These are phyloP conservation scores for Dissostichus mawsoni DNA, from an alignment of 2,113 vertebrate species.

Conservation along the genomic window DNA sequence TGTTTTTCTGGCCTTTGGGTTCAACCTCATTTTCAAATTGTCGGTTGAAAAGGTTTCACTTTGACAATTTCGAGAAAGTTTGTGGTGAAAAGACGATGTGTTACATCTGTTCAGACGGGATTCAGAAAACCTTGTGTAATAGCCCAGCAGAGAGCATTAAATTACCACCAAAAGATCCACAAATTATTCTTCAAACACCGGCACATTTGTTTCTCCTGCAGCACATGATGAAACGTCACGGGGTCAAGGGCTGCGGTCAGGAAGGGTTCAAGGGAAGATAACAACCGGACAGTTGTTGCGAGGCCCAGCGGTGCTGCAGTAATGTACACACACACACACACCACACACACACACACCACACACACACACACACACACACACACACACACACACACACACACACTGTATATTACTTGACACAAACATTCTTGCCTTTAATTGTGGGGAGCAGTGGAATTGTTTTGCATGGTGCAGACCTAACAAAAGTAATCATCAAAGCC, in stretches of 20 bases:
- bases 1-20: constrained; percentile 73
- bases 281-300: constrained; percentile 35
- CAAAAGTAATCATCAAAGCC: constrained; percentile 74
- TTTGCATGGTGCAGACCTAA: constrained; percentile 52
- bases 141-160: constrained; percentile 22
- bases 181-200: constrained; percentile 28
- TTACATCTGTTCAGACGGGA: constrained; percentile 24
- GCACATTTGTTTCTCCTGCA: constrained; percentile 20
- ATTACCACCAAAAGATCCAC: constrained; percentile 38
- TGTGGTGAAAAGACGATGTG: constrained; percentile 43
- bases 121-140: constrained; percentile 24
- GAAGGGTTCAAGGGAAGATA: constrained; percentile 55
- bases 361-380: too few relatives aligned
- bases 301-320: constrained; percentile 24
- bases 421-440: constrained; percentile 39
- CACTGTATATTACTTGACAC: constrained; percentile 12
- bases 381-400: not conserved
- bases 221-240: constrained; percentile 38
- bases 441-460: constrained; percentile 49
- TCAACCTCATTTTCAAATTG: constrained; percentile 69
- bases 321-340: constrained; percentile 5
- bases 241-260: constrained; percentile 43
- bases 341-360: too few relatives aligned
- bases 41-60: constrained; percentile 55
- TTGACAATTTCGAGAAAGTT: constrained; percentile 52